Conservation (phyloP, 2,113 vertebrate species). For the Eonycteris spelaea region DNA sequence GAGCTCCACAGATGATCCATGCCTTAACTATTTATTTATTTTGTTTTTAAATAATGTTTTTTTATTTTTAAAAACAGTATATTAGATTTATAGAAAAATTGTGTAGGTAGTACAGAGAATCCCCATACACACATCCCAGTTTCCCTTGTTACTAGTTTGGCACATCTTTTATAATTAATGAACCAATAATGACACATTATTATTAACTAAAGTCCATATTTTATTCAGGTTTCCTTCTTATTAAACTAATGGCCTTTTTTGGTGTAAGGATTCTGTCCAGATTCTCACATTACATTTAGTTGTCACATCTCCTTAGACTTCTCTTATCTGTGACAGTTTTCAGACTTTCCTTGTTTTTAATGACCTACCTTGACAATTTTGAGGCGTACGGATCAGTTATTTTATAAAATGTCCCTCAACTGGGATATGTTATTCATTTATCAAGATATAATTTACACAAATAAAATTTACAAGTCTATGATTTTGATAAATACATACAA, state of each 20-base stretch:
- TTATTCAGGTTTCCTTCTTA: neutral
- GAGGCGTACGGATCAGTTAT: neutral
- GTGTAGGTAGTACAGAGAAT: neutral
- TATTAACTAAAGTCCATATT: neutral
- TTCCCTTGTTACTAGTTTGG: neutral
- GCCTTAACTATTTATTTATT: neutral
- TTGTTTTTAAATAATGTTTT: neutral
- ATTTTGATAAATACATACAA: neutral
- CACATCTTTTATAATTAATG: neutral
- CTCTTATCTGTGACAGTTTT: neutral
- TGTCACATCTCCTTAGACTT: neutral
- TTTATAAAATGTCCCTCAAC: neutral
- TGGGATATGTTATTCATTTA: neutral
- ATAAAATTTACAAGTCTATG: neutral
- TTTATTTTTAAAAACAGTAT: neutral
- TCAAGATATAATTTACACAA: neutral
- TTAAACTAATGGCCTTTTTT: neutral
- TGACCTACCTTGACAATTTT: neutral
- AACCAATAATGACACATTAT: neutral
- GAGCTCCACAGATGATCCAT: neutral
- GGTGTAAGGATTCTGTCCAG: neutral
- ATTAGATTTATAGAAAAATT: neutral
- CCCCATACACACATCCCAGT: neutral
- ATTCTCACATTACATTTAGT: neutral
- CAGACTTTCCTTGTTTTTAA: neutral